Conservation (phyloP, 2,888 invertebrate genomes). For the Oxystoma pomonae region DNA sequence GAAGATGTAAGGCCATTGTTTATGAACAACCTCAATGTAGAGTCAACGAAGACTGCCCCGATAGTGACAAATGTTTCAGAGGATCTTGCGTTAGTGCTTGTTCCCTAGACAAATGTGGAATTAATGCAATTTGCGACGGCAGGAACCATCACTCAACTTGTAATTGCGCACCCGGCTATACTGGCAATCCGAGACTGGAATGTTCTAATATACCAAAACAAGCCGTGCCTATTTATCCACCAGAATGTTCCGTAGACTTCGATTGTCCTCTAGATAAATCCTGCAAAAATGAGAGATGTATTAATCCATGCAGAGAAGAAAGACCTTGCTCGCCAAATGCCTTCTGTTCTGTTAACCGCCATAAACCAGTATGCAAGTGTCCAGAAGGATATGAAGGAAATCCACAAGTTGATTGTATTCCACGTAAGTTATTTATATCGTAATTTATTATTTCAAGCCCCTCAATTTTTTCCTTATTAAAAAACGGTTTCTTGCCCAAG, state of each 20-base stretch:
- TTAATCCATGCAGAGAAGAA: constrained; percentile 67
- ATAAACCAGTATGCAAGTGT: constrained; percentile 74
- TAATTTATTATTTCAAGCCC: too few relatives aligned
- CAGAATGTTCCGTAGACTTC: constrained; percentile 72
- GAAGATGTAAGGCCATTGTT: constrained; percentile 58
- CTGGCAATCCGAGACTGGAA: constrained; percentile 74
- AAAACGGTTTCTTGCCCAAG: too few relatives aligned
- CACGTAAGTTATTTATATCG: too few relatives aligned
- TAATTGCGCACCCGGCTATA: constrained; percentile 71
- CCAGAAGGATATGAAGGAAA: constrained; percentile 75
- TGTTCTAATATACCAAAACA: constrained; percentile 52
- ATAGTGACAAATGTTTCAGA: constrained; percentile 67
- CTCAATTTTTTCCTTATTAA: too few relatives aligned
- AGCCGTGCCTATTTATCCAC: constrained; percentile 48
- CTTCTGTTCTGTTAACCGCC: constrained; percentile 76
- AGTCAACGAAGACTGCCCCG: constrained; percentile 69
- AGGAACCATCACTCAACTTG: constrained; percentile 73
- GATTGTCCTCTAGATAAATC: constrained; percentile 73
- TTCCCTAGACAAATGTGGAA: constrained; percentile 70
- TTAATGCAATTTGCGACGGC: constrained; percentile 78
- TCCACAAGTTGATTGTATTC: constrained; percentile 66
- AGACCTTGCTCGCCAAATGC: constrained; percentile 75
- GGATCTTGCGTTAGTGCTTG: constrained; percentile 79
- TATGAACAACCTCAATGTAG: constrained; percentile 58
- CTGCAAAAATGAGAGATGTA: constrained; percentile 72